Evolutionary conservation across 2,888 invertebrate species (phyloP), one percentile per base, ranked within the genome.

Genomic region (Brassicogethes aeneus): DNA sequence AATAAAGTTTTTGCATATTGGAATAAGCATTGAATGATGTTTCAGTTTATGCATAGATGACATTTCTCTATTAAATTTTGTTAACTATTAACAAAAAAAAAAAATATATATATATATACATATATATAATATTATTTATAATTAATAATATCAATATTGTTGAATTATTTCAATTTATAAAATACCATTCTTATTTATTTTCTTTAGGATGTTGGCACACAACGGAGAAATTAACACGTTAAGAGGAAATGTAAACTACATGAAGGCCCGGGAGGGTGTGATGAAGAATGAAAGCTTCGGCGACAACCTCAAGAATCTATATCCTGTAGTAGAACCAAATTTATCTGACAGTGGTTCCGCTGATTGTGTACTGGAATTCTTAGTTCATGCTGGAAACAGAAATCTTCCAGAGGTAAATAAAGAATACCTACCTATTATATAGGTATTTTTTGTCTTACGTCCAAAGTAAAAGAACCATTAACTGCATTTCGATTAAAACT

Each of bases 181-280:
- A n/a, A n/a, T n/a, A n/a, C n/a, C n/a, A n/a, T n/a, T n/a, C n/a
- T n/a, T n/a, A n/a, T n/a, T n/a, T n/a, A n/a, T 23, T 23, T 23
- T 36, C 48, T 53, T 38, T 48, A 65, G 92, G 64, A 79, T 88
- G 61, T 73, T 99, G 54, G 97, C 97, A 47, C 99, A 99, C 74
- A 99, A 99, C 72, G 99, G 99, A 48, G 99, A 99, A 75, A 99
- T 99, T 69, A 99, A 99, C 73, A 99, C 99, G 10, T 77, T 99
- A 54, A 82, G 96, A 48, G 99, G 99, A 54, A 99, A 99, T 68
- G 91, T 96, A 5, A 99, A 99, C 70, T 78, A 91, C 52, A 99
- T 99, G 97, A 90, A 92, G 66, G 97, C 97, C 40, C 83, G 99
- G 41, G 97, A 97, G 69, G 97, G 97, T 42, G 91, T 96, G 17